Conservation (phyloP, 2,797 vertebrate species). For the Phrynocephalus forsythii region DNA sequence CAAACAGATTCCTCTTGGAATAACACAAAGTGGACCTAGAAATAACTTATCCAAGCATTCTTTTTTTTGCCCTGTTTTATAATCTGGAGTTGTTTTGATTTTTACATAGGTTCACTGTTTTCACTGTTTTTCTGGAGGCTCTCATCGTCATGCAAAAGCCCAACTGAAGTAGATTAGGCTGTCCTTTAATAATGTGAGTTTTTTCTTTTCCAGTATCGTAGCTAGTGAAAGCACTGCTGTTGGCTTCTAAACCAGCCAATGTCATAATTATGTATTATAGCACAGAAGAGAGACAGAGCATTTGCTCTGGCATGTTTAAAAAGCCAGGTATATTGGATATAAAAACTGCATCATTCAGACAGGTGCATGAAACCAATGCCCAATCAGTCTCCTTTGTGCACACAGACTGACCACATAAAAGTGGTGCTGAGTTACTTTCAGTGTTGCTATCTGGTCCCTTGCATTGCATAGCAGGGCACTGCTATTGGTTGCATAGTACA, state of each 20-base stretch:
- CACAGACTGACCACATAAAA: background rate
- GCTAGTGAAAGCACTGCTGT: background rate
- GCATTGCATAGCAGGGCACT: background rate
- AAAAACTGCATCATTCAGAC: background rate
- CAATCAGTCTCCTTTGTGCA: background rate
- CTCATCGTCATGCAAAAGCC: background rate
- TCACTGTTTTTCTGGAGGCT: background rate
- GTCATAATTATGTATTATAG: background rate
- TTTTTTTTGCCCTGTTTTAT: too few species aligned
- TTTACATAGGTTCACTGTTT: background rate
- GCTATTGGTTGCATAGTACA: too few species aligned
- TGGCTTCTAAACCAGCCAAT: background rate
- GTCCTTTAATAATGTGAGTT: background rate
- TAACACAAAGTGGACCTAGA: background rate
- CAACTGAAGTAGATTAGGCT: background rate
- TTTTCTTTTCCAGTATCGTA: background rate
- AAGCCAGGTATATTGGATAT: background rate
- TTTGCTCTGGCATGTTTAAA: background rate
- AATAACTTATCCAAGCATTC: background rate
- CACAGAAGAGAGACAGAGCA: background rate
- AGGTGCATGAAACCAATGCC: background rate
- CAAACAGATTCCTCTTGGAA: too few species aligned
- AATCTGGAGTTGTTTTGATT: background rate
- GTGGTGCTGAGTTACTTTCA: background rate
- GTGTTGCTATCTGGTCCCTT: background rate